Percentiles rank a stretch among this genome's conserved stretches.
These are phyloP conservation scores for Drosophila merina DNA, from an alignment of 2,888 invertebrate genomes.

Conservation along the genomic window DNA sequence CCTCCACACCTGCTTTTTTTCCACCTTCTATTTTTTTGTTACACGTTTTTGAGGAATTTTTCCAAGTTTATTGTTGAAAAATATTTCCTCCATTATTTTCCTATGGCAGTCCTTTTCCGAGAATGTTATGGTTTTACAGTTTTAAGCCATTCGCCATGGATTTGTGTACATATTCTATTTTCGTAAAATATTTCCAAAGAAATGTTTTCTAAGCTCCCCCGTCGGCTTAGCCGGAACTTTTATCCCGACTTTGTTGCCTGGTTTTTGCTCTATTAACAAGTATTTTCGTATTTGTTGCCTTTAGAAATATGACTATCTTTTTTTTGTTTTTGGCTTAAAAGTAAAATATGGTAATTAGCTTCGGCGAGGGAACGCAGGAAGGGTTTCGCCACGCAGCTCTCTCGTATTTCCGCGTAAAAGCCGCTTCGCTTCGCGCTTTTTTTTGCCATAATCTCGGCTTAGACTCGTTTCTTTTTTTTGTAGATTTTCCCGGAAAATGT, in stretches of 20 bases:
- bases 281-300: not conserved
- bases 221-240: too few relatives aligned
- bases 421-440: not conserved
- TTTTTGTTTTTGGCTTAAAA: not conserved
- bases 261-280: not conserved
- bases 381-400: not conserved
- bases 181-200: too few relatives aligned
- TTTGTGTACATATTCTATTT: too few relatives aligned
- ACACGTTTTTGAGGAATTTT: too few relatives aligned
- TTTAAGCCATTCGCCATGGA: too few relatives aligned
- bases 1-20: not conserved
- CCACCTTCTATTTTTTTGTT: not conserved
- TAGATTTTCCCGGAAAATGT: not conserved
- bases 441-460: not conserved
- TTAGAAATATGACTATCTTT: too few relatives aligned
- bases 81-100: too few relatives aligned
- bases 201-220: too few relatives aligned
- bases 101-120: too few relatives aligned
- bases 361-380: not conserved
- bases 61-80: too few relatives aligned
- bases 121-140: too few relatives aligned
- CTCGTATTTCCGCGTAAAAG: not conserved
- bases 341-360: conserved; percentile 2
- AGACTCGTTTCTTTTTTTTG: not conserved
- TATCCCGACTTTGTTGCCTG: not conserved